Evolutionary conservation across 1,140 invertebrate genomes (phyloP), one percentile per base, ranked within the genome.

Genomic region (Onthophagus taurus): DNA sequence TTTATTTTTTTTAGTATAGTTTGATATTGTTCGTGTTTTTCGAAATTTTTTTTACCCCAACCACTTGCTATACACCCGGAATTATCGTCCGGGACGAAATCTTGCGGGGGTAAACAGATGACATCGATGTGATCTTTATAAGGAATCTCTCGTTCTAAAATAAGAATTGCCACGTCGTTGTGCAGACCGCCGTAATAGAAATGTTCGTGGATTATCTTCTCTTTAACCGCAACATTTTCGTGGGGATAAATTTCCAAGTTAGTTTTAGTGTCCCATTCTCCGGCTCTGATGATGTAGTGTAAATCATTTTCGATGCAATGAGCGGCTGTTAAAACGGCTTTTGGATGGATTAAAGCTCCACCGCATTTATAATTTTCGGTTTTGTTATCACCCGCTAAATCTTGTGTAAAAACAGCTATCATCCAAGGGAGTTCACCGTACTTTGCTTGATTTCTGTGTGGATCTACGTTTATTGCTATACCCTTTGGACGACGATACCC

Each of bases 361-460:
- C 76, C 81, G 35, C 82, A 83, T 3, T 62, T 14, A 11, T 16
- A 19, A 52, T 51, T 19, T 46, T 29, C n/a, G 43, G 70, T 72
- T 44, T 72, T 60, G 0, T 66, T 53, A 2, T 67, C 60, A 1
- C 67, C 59, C 2, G 78, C 65, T 45, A 49, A 16, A 81, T 78
- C 50, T 77, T 79, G 53, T 80, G 24, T 81, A 52, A 91, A 57
- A 31, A 93, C 72, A 2, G 86, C 88, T 0, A 85, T 78, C 59
- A 89, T 87, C 87, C 88, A 91, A 1, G 86, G 87, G 55, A 89
- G 90, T 70, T 92, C 87, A 13, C 83, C 76, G 44, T 75, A 78
- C 31, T 76, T 67, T n/a, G 24, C 66, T 54, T 83, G 78, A 31
- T 72, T 70, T 26, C n/a, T 7, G 24, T 7, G 7, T 7, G 7